Evolutionary conservation across 2,113 vertebrate genomes (phyloP), one percentile per base, ranked within the genome.

Genomic region (Suncus etruscus): DNA sequence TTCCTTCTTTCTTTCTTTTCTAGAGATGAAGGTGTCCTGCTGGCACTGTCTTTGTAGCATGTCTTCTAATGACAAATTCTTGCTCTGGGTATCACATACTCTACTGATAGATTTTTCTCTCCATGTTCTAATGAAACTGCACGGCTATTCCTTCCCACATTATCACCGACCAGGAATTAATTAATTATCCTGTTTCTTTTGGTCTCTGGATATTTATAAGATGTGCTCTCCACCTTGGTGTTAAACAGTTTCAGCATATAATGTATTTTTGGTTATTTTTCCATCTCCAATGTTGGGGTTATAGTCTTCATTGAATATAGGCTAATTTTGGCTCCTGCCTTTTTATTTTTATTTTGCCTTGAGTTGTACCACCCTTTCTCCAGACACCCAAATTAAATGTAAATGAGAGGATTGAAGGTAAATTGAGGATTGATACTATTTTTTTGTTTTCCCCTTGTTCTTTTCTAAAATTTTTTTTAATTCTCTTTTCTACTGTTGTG

Each of bases 71-170:
- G 68, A 50, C 66, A 20, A 82, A 76, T 81, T 88, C 32, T 94
- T 83, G 83, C n/a, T 69, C 15, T 89, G 68, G 66, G 32, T 83
- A 83, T 89, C 72, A 48, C 86, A 89, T 80, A 70, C 45, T 39
- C 45, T 77, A 9, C 24, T 51, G 18, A 65, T 3, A 25, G 0
- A 27, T n/a, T 15, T 39, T 51, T 65, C 27, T 86, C 66, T n/a
- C 45, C 20, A 15, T 58, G 9, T 54, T 72, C 31, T 22, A 77
- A 48, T 39, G 31, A 72, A 47, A 24, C 20, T 68, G 12, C 48
- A 11, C 7, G 24, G 20, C 29, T 70, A 0, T 72, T 58, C 20
- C 86, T 65, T 47, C 7, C 4, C 1, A 5, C 9, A 63, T 84
- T 73, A 18, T 91, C 61, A 84, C 9, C 66, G 47, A 80, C 27